Evolutionary conservation across 2,113 vertebrate genomes (phyloP).

Genomic region (Numenius arquata): DNA sequence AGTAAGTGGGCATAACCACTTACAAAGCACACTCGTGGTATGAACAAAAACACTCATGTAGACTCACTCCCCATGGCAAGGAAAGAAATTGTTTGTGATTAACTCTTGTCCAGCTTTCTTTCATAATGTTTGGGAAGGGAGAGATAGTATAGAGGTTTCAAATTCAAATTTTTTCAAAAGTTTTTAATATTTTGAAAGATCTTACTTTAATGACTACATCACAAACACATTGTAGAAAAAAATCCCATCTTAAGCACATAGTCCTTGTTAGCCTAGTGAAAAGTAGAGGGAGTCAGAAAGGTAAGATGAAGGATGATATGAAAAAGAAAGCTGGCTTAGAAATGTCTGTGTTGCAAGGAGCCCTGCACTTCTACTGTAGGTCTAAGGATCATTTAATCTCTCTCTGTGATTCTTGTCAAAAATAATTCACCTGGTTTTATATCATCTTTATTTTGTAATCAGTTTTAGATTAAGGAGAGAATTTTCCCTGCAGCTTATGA

Average conservation of each 20-base stretch:
- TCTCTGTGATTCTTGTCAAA: neutral
- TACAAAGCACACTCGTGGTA: neutral
- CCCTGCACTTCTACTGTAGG: neutral
- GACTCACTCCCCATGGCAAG: neutral
- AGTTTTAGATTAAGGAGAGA: neutral
- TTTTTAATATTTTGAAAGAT: neutral
- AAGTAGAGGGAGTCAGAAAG: neutral
- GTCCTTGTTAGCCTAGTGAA: neutral
- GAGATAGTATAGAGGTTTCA: neutral
- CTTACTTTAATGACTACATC: neutral
- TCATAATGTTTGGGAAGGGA: neutral
- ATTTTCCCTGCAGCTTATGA: neutral
- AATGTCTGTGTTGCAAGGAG: neutral
- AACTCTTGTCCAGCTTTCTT: neutral
- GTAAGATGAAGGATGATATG: neutral
- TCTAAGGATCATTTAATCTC: neutral
- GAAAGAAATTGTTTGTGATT: neutral
- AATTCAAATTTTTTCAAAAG: neutral
- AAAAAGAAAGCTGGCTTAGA: neutral
- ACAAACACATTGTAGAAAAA: neutral
- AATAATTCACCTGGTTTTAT: neutral
- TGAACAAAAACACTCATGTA: neutral
- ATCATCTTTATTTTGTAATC: conserved; percentile 27
- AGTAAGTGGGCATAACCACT: neutral
- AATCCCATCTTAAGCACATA: neutral